A percentile compares a stretch with the other conserved stretches of the same genome.
Evolutionary conservation across 2,888 invertebrate genomes (phyloP).

Genomic region (Dasypolia templi): DNA sequence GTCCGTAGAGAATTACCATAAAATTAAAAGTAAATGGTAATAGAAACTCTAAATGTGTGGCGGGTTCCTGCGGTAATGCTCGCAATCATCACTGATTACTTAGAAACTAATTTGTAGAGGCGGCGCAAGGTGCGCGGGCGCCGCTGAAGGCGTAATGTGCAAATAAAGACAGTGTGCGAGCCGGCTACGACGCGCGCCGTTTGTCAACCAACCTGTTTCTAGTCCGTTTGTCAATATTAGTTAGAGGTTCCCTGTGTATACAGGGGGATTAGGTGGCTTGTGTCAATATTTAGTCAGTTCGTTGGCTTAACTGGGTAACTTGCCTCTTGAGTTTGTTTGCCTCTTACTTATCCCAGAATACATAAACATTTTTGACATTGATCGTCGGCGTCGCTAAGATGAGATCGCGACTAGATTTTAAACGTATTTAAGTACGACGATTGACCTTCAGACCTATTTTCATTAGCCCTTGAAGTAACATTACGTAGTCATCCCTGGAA

Average conservation of each 20-base stretch:
- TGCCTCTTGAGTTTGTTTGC: conserved; percentile 16
- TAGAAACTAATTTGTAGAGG: conserved; percentile 74
- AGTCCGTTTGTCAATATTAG: conserved; percentile 67
- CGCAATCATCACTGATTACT: conserved; percentile 73
- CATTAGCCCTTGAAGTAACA: background rate
- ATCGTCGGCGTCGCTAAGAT: background rate
- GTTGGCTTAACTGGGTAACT: conserved; percentile 3
- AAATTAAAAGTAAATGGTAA: conserved; percentile 51
- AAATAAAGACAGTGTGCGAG: conserved; percentile 81
- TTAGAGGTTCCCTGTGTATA: conserved; percentile 52
- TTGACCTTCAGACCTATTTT: background rate
- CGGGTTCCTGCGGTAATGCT: conserved; percentile 66
- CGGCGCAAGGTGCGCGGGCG: conserved; percentile 65
- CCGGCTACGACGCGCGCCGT: conserved; percentile 54
- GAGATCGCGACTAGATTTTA: background rate
- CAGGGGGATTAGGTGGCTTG: conserved; percentile 46
- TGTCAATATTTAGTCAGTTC: conserved; percentile 39
- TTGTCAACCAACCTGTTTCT: conserved; percentile 66
- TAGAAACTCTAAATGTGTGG: conserved; percentile 52
- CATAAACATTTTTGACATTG: background rate
- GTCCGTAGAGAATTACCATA: conserved; percentile 31
- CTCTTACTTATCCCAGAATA: conserved; percentile 4
- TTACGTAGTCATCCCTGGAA: background rate
- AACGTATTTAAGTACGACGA: background rate
- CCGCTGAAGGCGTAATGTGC: conserved; percentile 77